Percentiles rank a stretch among this genome's conserved stretches.
phyloP scores from a whole-genome alignment of 2,888 invertebrate species.

The Ornithoptera alexandrae region DNA sequence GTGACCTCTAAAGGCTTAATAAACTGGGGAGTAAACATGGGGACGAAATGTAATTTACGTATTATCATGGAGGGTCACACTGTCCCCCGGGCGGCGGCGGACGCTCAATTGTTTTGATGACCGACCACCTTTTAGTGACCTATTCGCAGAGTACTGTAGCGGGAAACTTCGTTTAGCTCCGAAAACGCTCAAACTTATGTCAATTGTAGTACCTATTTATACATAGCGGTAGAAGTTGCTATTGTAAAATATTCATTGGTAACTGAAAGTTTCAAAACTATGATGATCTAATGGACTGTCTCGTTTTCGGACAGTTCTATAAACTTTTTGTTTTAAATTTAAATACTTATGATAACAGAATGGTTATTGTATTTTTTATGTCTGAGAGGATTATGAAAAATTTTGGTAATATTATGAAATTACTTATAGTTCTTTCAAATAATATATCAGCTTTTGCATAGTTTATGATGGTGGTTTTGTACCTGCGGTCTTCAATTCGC shows the following conservation, averaged over 20 bases:
- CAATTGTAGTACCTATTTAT: neutral
- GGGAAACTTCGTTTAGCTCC: slow-evolving; percentile 20
- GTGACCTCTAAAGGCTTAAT: slow-evolving; percentile 42
- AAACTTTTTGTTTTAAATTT: too few species aligned
- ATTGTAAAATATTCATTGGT: slow-evolving; percentile 23
- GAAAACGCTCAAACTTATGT: slow-evolving; percentile 10
- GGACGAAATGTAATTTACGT: slow-evolving; percentile 52
- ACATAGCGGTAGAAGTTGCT: slow-evolving; percentile 15
- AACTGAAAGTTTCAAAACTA: slow-evolving; percentile 19
- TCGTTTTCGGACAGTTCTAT: too few species aligned
- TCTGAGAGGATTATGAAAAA: too few species aligned
- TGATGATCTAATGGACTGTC: slow-evolving; percentile 15
- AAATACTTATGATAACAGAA: too few species aligned
- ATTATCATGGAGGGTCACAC: slow-evolving; percentile 44
- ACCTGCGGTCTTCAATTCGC: too few species aligned
- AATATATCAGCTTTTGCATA: too few species aligned
- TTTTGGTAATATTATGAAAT: too few species aligned
- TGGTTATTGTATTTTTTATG: too few species aligned
- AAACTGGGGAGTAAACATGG: slow-evolving; percentile 45
- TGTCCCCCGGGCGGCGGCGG: slow-evolving; percentile 42
- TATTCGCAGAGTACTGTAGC: slow-evolving; percentile 27
- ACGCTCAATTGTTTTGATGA: slow-evolving; percentile 42
- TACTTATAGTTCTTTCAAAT: too few species aligned
- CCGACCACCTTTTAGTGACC: slow-evolving; percentile 34
- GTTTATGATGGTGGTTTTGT: too few species aligned